phyloP scores from a whole-genome alignment of 2,888 invertebrate species.

The Hipparchia semele region DNA sequence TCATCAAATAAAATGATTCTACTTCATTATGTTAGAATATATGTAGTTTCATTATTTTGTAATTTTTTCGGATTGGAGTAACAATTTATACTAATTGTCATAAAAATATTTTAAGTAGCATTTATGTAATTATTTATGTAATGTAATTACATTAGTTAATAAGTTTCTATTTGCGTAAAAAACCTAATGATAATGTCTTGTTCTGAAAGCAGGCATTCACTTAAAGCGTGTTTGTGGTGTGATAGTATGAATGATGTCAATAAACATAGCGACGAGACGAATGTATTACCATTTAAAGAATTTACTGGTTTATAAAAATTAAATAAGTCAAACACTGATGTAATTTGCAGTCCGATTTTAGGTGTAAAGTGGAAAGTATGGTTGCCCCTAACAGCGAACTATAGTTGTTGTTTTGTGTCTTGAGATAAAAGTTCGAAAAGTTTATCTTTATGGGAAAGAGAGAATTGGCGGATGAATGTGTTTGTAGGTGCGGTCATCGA shows the following conservation, averaged over 20 bases:
- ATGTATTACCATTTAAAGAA: background rate
- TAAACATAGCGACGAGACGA: background rate
- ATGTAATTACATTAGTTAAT: background rate
- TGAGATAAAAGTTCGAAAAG: background rate
- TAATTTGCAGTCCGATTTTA: no score
- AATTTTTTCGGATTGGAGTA: no score
- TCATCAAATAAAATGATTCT: background rate
- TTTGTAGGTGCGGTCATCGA: slow-evolving; percentile 51
- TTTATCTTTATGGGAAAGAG: slow-evolving; percentile 45
- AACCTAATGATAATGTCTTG: slow-evolving; percentile 32
- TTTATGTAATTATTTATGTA: no score
- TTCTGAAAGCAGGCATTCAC: slow-evolving; percentile 43
- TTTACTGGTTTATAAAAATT: background rate
- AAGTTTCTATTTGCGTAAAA: slow-evolving; percentile 9
- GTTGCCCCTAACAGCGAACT: no score
- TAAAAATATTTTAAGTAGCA: no score
- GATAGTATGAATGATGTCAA: background rate
- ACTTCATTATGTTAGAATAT: background rate
- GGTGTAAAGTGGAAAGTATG: no score
- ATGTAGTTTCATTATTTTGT: no score
- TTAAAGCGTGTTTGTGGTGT: slow-evolving; percentile 38
- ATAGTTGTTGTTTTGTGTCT: no score
- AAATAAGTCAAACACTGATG: no score
- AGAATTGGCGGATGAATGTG: slow-evolving; percentile 54
- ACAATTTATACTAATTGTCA: no score